A percentile compares a stretch with the other conserved stretches of the same genome.
Conservation (phyloP, 2,888 invertebrate genomes). For the Lissonota sp. region DNA sequence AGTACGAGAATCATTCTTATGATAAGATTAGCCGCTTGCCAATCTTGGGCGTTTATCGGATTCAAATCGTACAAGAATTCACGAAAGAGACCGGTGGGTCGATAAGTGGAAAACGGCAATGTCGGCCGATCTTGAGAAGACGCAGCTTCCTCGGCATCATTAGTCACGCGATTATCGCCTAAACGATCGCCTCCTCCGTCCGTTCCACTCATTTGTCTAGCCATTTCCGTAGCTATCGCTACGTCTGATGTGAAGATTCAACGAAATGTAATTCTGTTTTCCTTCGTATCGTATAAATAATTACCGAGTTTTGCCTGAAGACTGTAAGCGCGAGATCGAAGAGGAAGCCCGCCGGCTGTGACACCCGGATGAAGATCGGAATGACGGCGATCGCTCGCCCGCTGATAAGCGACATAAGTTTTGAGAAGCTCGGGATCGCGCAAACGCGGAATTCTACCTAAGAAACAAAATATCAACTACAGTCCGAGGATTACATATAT, state of each 20-base stretch:
- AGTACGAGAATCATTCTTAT: slow-evolving; percentile 82
- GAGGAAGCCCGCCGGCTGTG: slow-evolving; percentile 64
- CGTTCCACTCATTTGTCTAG: slow-evolving; percentile 36
- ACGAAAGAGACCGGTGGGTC: slow-evolving; percentile 75
- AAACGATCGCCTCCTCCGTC: not conserved
- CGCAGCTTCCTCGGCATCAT: slow-evolving; percentile 29
- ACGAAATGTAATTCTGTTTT: not conserved
- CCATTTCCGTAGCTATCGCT: slow-evolving; percentile 76
- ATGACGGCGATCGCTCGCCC: not conserved
- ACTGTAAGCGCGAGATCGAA: slow-evolving; percentile 75
- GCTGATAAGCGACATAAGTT: slow-evolving; percentile 72
- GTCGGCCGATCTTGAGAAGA: not conserved
- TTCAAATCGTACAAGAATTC: slow-evolving; percentile 81
- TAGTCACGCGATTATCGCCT: slow-evolving; percentile 18
- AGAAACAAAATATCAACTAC: slow-evolving; percentile 48
- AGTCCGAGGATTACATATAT: too few relatives aligned
- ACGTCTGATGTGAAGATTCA: slow-evolving; percentile 72
- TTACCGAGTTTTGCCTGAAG: slow-evolving; percentile 78
- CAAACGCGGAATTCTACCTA: slow-evolving; percentile 77
- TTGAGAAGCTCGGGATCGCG: slow-evolving; percentile 76
- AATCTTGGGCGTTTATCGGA: slow-evolving; percentile 80
- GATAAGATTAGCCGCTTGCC: slow-evolving; percentile 78
- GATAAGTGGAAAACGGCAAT: slow-evolving; percentile 19
- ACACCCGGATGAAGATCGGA: not conserved
- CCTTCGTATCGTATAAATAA: not conserved